These are phyloP conservation scores for Odocoileus virginianus DNA, from an alignment of 2,113 vertebrate species.

Conservation along the genomic window DNA sequence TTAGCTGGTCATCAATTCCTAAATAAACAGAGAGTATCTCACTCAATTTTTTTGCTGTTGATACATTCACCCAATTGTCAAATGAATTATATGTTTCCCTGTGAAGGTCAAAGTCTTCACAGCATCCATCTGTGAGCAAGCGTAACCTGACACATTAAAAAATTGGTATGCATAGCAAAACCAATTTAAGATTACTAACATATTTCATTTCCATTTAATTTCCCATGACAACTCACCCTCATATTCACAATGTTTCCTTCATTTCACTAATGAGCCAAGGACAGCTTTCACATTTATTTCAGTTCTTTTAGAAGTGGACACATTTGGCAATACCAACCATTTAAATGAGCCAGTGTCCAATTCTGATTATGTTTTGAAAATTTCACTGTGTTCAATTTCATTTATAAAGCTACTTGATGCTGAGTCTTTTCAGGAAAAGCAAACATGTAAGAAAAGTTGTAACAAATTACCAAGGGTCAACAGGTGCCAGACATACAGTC, in stretches of 20 bases:
- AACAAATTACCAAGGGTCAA: not conserved
- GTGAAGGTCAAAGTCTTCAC: slow-evolving; percentile 2
- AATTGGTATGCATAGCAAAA: not conserved
- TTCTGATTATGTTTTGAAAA: slow-evolving; percentile 35
- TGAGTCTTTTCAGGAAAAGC: not conserved
- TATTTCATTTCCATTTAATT: slow-evolving; percentile 56
- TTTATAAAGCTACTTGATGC: not conserved
- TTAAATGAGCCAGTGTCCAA: slow-evolving; percentile 43
- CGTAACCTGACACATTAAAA: slow-evolving; percentile 27
- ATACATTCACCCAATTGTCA: not conserved
- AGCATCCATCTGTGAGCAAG: slow-evolving; percentile 23
- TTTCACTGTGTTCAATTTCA: slow-evolving; percentile 18
- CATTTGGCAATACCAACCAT: not conserved
- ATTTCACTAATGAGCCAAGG: slow-evolving; percentile 35
- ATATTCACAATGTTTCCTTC: slow-evolving; percentile 45
- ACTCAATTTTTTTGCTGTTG: not conserved
- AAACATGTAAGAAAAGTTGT: not conserved
- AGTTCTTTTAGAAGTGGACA: slow-evolving; percentile 40
- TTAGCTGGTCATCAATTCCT: not conserved
- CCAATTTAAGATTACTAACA: slow-evolving; percentile 24
- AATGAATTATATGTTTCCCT: slow-evolving; percentile 19
- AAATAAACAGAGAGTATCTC: not conserved
- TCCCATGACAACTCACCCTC: slow-evolving; percentile 53
- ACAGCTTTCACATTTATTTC: slow-evolving; percentile 49
- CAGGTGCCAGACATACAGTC: not conserved